These are phyloP conservation scores for Baccha elongata DNA, from an alignment of 2,888 invertebrate genomes.

Conservation along the genomic window DNA sequence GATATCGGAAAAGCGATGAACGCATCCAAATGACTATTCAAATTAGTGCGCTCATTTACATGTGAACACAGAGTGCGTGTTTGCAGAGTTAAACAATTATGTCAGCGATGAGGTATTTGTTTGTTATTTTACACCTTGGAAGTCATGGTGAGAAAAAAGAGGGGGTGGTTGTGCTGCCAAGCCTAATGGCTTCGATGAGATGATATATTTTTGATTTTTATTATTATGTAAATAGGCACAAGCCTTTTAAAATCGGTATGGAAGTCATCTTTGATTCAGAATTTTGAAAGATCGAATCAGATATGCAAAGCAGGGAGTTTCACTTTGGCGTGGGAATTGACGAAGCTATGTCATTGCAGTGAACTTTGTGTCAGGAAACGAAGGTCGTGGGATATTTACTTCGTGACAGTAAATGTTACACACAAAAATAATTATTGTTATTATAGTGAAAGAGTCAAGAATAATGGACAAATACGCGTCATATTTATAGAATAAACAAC, in stretches of 20 bases:
- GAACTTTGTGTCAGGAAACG: slow-evolving; percentile 34
- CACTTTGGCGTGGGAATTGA: slow-evolving; percentile 49
- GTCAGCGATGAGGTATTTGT: slow-evolving; percentile 64
- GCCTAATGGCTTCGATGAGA: slow-evolving; percentile 38
- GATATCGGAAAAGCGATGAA: slow-evolving; percentile 17
- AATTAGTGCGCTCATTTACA: slow-evolving; percentile 70
- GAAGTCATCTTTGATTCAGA: slow-evolving; percentile 55
- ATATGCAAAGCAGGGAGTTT: slow-evolving; percentile 12
- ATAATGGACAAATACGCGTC: too few relatives aligned
- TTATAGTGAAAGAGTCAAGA: too few relatives aligned
- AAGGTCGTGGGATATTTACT: slow-evolving; percentile 62
- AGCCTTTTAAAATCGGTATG: slow-evolving; percentile 60
- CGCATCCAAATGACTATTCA: slow-evolving; percentile 68
- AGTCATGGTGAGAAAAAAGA: not conserved
- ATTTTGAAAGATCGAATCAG: slow-evolving; percentile 44
- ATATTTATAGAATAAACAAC: too few relatives aligned
- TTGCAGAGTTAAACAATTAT: slow-evolving; percentile 53
- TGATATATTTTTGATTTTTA: slow-evolving; percentile 49
- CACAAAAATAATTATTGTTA: too few relatives aligned
- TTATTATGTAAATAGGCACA: slow-evolving; percentile 47
- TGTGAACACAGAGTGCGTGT: slow-evolving; percentile 43
- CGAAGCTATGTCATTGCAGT: slow-evolving; percentile 4
- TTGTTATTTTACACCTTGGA: slow-evolving; percentile 70
- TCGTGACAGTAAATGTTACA: not conserved
- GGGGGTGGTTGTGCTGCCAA: not conserved